Evolutionary conservation across 2,888 invertebrate species (phyloP), one percentile per base, ranked within the genome.

Genomic region (Anoncus sp.): DNA sequence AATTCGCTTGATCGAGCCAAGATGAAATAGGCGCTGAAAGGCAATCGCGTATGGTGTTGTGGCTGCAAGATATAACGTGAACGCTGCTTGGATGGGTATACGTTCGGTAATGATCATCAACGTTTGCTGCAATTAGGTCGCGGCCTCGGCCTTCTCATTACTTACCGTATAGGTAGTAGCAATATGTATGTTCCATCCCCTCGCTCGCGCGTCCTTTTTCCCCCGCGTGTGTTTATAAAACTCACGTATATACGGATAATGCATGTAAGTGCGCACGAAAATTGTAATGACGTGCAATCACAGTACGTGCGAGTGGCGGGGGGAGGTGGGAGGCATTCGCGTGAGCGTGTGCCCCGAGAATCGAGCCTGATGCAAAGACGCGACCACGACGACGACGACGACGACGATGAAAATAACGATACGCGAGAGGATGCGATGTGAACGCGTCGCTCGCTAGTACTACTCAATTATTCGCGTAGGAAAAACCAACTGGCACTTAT

Each of bases 271-370:
- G 51, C 67, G 76, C 76, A 79, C 79, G 79, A 81, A 82, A 82
- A 81, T 57, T 57, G 47, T 81, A 80, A 83, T 81, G 75, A 79
- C 65, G 82, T 72, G 73, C 81, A 81, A 81, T 82, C 79, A 51
- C 51, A 73, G 78, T 78, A 73, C 77, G 80, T 67, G 74, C 66
- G 71, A n/a, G n/a, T n/a, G n/a, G n/a, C n/a, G n/a, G n/a, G n/a
- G n/a, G n/a, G n/a, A n/a, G n/a, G n/a, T n/a, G n/a, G n/a, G n/a
- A n/a, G 66, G 65, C 51, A 59, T 77, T 59, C 53, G 59, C 63
- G 69, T 43, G 65, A 73, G 77, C 79, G 77, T 75, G 79, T 81
- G 79, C 75, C 4, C 31, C 31, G 31, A 47, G 51, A 45, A 71
- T 47, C 59, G 49, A 38, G 20, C 73, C 69, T 53, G 66, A 71